Evolutionary conservation across 2,797 vertebrate genomes (phyloP).

Genomic region (Nothura maculosa): DNA sequence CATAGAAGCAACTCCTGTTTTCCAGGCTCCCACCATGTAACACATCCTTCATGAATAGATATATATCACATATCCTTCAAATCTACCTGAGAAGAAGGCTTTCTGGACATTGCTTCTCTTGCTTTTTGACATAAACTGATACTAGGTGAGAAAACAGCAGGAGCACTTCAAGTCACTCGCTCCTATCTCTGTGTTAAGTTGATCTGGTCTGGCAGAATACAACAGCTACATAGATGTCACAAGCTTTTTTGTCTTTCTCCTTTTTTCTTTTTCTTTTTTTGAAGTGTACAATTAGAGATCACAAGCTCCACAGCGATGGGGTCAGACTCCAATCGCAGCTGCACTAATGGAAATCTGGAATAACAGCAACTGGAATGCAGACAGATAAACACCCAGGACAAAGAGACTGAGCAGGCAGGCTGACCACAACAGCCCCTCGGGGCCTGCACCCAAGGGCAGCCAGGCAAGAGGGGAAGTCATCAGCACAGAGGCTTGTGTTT

Average conservation of each 20-base stretch:
- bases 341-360: not conserved
- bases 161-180: not conserved
- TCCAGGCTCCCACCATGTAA: not conserved
- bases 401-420: not conserved
- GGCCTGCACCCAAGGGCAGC: not conserved
- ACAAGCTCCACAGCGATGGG: not conserved
- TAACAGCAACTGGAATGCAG: slow-evolving; percentile 29
- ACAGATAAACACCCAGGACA: slow-evolving; percentile 29
- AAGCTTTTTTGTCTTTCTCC: rapidly evolving
- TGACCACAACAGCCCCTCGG: not conserved
- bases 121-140: not conserved
- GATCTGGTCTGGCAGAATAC: not conserved
- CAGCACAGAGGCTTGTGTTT: not conserved
- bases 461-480: not conserved
- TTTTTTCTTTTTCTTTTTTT: not conserved
- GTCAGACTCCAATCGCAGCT: not conserved
- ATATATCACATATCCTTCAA: not conserved
- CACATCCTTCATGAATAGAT: not conserved
- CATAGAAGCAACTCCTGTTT: not conserved
- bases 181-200: not conserved
- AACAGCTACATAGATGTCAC: not conserved
- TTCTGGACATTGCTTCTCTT: not conserved
- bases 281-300: not conserved
- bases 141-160: not conserved
- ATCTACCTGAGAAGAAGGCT: not conserved